These are phyloP conservation scores for Neuroterus valhalla DNA, from an alignment of 1,140 invertebrate genomes.

Conservation along the genomic window DNA sequence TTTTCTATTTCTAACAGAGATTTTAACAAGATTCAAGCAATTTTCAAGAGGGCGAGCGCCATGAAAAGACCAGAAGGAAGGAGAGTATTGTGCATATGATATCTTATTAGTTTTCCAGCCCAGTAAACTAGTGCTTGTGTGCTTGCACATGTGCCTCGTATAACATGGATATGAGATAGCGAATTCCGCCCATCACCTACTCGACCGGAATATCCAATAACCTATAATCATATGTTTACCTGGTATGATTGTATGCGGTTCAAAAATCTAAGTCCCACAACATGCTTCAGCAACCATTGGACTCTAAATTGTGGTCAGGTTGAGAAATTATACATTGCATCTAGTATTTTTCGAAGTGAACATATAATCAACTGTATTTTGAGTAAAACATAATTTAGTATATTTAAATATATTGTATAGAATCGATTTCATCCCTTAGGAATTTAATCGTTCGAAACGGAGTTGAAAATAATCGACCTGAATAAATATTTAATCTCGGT, in stretches of 20 bases:
- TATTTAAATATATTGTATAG: too few relatives aligned
- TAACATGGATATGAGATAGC: background rate
- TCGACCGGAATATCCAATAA: constrained; percentile 38
- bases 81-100: background rate
- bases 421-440: too few relatives aligned
- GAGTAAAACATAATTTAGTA: too few relatives aligned
- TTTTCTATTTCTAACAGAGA: too few relatives aligned
- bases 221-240: constrained; percentile 6
- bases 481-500: too few relatives aligned
- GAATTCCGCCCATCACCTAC: background rate
- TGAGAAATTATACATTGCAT: too few relatives aligned
- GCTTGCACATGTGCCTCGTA: background rate
- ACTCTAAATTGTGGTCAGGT: background rate
- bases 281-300: background rate
- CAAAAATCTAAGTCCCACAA: background rate
- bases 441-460: too few relatives aligned
- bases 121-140: background rate
- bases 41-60: too few relatives aligned
- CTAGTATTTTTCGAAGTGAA: too few relatives aligned
- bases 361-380: too few relatives aligned
- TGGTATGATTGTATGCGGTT: background rate
- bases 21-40: too few relatives aligned
- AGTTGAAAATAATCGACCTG: too few relatives aligned
- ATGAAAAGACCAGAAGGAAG: background rate
- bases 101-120: constrained; percentile 10